Conservation (phyloP, 2,113 vertebrate genomes). For the Smithornis capensis region DNA sequence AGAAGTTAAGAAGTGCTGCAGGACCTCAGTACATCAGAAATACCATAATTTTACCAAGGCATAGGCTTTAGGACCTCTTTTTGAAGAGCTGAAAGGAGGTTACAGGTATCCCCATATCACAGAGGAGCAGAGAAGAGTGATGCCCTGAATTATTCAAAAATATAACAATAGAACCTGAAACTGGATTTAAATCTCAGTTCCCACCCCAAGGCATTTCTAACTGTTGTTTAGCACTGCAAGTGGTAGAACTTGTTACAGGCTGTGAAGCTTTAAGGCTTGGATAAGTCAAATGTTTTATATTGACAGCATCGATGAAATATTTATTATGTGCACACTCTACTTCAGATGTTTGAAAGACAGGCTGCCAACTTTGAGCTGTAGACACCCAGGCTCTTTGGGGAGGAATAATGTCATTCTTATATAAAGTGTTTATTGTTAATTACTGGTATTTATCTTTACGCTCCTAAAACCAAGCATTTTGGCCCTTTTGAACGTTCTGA, state of each 20-base stretch:
- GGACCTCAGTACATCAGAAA: background rate
- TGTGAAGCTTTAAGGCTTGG: background rate
- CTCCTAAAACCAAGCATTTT: background rate
- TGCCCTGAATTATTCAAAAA: background rate
- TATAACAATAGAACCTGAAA: background rate
- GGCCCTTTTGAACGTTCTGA: background rate
- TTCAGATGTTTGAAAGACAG: background rate
- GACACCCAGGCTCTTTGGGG: slow-evolving; percentile 36
- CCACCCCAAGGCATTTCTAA: background rate
- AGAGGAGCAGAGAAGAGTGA: background rate
- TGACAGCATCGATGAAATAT: background rate
- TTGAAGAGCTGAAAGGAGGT: background rate
- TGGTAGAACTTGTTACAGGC: background rate
- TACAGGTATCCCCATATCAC: accelerated
- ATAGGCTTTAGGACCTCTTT: background rate
- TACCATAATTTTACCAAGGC: accelerated
- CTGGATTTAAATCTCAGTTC: background rate
- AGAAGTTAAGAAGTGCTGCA: background rate
- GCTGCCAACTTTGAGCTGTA: slow-evolving; percentile 18
- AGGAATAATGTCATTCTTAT: slow-evolving; percentile 43
- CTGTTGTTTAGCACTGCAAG: background rate
- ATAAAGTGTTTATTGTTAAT: slow-evolving; percentile 37
- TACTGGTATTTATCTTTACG: slow-evolving; percentile 31
- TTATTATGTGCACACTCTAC: background rate
- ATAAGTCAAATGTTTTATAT: background rate